Base-by-base conservation (phyloP, 2,797 vertebrate species). In the Phataginus tricuspis region DNA sequence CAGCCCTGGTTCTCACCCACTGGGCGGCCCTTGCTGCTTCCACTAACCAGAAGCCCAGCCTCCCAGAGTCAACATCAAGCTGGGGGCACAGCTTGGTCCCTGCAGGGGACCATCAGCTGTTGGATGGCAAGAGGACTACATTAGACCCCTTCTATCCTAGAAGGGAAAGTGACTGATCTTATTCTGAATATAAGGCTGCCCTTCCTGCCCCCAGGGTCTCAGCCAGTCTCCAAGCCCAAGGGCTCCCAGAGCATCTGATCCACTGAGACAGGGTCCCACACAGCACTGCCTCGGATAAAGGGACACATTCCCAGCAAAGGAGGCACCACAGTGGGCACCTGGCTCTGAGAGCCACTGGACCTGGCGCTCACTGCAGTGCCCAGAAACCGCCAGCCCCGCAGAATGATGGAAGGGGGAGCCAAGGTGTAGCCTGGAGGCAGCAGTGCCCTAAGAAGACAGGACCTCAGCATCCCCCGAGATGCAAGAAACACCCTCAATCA, bases 351-450 rank as follows among this genome's bases (percentile, higher is more conserved):
- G 0, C 18, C 25, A 6, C 55, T 0, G 51, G 51, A 5, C 55
- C 74, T 18, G 2, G 4, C 25, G 0, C 4, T 0, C 0, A 5
- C 21, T 25, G 23, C 6, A 1, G 0, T 39, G 13, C 27, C 6
- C 12, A 14, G 49, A 53, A 29, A 7, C 25, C 7, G 1, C 31
- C n/a, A 13, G 25, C 57, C 31, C 9, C 29, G 14, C 3, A 6
- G 13, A 21, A 15, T 13, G 5, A 1, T 0, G 13, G 12, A 18
- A 9, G 4, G 3, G 1, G n/a, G 15, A 16, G 8, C 27, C 14
- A 3, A 0, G 2, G 23, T 3, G 14, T 25, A 7, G 10, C 57
- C 25, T 0, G n/a, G 29, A 29, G 59, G 14, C 3, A 5, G 6
- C 31, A 4, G 2, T 12, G 2, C 21, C 51, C 18, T 6, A 0